These are phyloP conservation scores for Camponotus vicinus DNA, from an alignment of 1,140 invertebrate genomes.

Conservation along the genomic window DNA sequence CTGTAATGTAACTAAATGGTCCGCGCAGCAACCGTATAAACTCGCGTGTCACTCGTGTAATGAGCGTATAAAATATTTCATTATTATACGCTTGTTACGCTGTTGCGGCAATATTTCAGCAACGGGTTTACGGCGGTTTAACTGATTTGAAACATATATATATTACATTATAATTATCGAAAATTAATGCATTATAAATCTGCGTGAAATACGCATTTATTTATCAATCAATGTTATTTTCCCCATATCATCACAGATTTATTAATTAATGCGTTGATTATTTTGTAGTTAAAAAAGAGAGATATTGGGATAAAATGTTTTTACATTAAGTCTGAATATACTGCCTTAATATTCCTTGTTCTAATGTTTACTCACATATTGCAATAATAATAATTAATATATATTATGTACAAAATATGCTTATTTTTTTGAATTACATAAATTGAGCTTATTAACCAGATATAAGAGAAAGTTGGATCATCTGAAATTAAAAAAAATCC, in stretches of 20 bases:
- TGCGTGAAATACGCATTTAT: not conserved
- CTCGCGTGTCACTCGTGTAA: constrained; percentile 7
- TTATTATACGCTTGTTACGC: not conserved
- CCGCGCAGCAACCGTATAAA: not conserved
- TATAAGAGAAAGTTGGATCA: too few species aligned
- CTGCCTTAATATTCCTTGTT: not conserved
- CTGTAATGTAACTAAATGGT: not conserved
- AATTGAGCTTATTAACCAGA: too few species aligned
- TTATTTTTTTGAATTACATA: too few species aligned
- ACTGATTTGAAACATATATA: not conserved
- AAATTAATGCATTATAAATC: constrained; percentile 11
- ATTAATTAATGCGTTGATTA: constrained; percentile 2
- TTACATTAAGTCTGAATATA: not conserved
- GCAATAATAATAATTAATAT: too few species aligned
- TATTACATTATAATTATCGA: not conserved
- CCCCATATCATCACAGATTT: not conserved
- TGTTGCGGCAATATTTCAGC: not conserved
- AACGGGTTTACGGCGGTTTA: not conserved
- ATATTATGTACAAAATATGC: too few species aligned
- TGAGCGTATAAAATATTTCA: constrained; percentile 2
- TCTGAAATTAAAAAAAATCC: not conserved
- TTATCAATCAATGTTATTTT: constrained; percentile 1
- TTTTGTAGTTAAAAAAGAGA: not conserved
- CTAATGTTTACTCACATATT: not conserved
- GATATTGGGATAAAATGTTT: not conserved